A percentile compares a stretch with the other conserved stretches of the same genome.
Conservation (phyloP, 1,140 invertebrate genomes). For the Temnothorax nylanderi region DNA sequence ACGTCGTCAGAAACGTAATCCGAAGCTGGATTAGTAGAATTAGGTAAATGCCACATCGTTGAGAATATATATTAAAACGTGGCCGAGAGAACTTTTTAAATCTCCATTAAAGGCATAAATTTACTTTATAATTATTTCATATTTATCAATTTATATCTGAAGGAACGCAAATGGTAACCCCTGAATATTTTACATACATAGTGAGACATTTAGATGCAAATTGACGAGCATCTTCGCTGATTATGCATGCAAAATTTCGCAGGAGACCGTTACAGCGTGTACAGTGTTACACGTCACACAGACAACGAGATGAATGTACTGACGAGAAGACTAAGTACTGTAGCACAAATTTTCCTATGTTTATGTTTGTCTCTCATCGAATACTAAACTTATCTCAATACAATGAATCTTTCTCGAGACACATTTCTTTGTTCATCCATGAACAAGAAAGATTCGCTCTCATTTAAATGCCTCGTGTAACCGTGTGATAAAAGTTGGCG, state of each 20-base stretch:
- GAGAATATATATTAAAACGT: not conserved
- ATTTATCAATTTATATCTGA: not conserved
- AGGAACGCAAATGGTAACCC: not conserved
- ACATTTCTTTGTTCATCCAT: not conserved
- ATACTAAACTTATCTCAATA: not conserved
- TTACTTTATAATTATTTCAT: not conserved
- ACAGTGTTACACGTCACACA: not conserved
- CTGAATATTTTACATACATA: not conserved
- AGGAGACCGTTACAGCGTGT: not conserved
- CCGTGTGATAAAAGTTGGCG: not conserved
- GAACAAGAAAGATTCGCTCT: not conserved
- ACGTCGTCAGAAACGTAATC: not conserved
- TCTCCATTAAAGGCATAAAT: not conserved
- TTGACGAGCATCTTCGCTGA: not conserved
- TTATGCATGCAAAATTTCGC: constrained; percentile 4
- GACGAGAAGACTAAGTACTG: not conserved
- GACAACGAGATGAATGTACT: not conserved
- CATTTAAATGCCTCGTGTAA: not conserved
- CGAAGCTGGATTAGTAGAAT: not conserved
- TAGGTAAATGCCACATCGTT: not conserved
- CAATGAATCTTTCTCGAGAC: not conserved
- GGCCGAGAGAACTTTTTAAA: not conserved
- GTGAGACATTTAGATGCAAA: constrained; percentile 23
- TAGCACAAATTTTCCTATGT: not conserved
- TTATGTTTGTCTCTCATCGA: not conserved